Evolutionary conservation across 2,888 invertebrate species (phyloP), one percentile per base, ranked within the genome.

Genomic region (Pristionchus exspectatus): DNA sequence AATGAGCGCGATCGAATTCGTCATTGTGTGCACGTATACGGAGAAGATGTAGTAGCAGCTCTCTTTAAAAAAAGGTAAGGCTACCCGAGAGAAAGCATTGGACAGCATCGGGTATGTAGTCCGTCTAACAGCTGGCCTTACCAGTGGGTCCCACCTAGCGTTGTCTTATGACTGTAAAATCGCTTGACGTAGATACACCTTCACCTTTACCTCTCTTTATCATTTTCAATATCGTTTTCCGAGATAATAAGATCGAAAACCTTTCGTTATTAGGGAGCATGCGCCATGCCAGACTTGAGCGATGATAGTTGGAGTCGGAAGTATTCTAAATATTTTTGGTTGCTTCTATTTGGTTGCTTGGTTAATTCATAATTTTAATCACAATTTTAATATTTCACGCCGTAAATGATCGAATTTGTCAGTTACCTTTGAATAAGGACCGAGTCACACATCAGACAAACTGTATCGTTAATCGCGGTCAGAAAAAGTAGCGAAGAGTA

Each of bases 231-330:
- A 38, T 38, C 5, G 38, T 38, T 38, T 38, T 38, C 38, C 38
- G 5, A 38, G 9, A 21, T 4, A 18, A 59, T 2, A 59, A 59
- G 21, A 2, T 59, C 63, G 63, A 63, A 30, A 69, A 74, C 21
- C 38, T 38, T 74, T 74, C 10, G 74, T 16, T 21, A 74, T 38
- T 7, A 33, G 1, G 3, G 74, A 74, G 18, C 74, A 74, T 21
- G 38, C 33, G 3, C 74, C 74, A 38, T 74, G 74, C 74, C 74
- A 74, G 9, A 74, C 74, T 74, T 74, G 74, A 38, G 74, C 74
- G 74, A 74, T 74, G 18, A 74, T 74, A 5, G 10, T 38, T 1
- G 74, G 74, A 21, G 74, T 74, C 0, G 74, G 74, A 4, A 74
- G 7, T 1, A 38, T 74, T 74, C 74, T 74, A 30, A 69, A 69